phyloP scores from a whole-genome alignment of 2,797 vertebrate species.

The Poeciliopsis infans region DNA sequence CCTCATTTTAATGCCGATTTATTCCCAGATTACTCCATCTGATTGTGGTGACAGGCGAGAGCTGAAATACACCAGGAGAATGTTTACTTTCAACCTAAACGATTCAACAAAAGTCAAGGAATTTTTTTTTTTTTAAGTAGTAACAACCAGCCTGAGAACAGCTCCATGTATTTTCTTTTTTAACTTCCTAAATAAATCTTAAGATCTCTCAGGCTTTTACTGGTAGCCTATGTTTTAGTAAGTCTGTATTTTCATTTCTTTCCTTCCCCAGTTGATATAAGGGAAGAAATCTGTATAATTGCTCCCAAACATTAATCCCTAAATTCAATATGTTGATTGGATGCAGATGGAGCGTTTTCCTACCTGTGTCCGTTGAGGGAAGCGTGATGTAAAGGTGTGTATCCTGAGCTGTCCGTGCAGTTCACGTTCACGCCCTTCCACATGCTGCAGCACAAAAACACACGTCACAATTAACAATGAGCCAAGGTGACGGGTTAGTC shows the following conservation, averaged over 20 bases:
- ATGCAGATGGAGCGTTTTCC: constrained; percentile 1
- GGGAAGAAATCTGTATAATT: constrained; percentile 75
- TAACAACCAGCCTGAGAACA: constrained; percentile 5
- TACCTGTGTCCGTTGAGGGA: constrained; percentile 98
- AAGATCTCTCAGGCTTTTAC: constrained; percentile 51
- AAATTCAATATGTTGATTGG: constrained; percentile 24
- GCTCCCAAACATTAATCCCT: constrained; percentile 73
- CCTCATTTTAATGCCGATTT: constrained; percentile 38
- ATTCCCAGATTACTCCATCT: constrained; percentile 18
- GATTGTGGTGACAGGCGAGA: constrained; percentile 11
- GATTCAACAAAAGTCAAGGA: constrained; percentile 1
- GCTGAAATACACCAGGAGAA: constrained; percentile 12
- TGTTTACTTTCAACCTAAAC: background rate
- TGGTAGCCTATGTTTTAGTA: constrained; percentile 37
- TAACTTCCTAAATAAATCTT: constrained; percentile 37
- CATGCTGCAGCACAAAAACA: constrained; percentile 83
- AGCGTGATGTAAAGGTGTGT: constrained; percentile 94
- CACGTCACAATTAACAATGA: constrained; percentile 13
- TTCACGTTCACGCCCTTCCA: constrained; percentile 97
- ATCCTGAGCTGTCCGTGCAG: constrained; percentile 95
- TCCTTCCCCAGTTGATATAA: constrained; percentile 44
- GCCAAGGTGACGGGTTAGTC: background rate
- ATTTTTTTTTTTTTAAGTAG: background rate
- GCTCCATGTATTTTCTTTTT: constrained; percentile 9
- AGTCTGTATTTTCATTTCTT: constrained; percentile 28